Evolutionary conservation across 64 coral and sea anemone species (phyloP).

Genomic region (Dendrophyllia cribrosa): DNA sequence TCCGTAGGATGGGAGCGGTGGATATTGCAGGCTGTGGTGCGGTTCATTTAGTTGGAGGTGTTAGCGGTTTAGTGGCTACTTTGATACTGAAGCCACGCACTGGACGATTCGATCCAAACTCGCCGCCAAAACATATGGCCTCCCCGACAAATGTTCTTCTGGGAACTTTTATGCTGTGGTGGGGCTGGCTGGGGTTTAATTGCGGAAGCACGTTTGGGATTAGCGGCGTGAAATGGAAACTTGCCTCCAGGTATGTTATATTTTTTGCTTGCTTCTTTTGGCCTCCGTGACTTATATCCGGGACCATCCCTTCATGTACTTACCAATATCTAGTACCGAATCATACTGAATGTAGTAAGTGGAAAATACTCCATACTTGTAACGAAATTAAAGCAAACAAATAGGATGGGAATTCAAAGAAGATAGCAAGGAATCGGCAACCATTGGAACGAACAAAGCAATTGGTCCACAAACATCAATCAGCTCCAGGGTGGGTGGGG

Average conservation of each 20-base stretch:
- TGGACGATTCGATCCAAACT: conserved; percentile 46
- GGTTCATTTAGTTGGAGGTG: conserved; percentile 56
- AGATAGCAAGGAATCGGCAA: too few relatives aligned
- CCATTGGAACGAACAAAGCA: too few relatives aligned
- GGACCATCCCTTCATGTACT: too few relatives aligned
- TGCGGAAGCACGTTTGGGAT: conserved; percentile 91
- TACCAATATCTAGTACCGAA: too few relatives aligned
- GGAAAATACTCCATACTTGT: too few relatives aligned
- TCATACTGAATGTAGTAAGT: too few relatives aligned
- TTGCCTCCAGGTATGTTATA: conserved; percentile 41
- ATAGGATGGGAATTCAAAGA: too few relatives aligned
- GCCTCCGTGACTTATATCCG: too few relatives aligned
- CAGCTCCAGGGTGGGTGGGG: too few relatives aligned
- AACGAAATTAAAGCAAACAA: too few relatives aligned
- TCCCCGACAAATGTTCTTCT: conserved; percentile 84
- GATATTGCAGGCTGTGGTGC: conserved; percentile 57
- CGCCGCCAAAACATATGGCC: conserved; percentile 31
- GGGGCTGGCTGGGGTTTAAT: conserved; percentile 89
- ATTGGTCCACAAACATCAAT: too few relatives aligned
- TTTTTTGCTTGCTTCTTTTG: neutral
- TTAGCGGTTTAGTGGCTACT: conserved; percentile 72
- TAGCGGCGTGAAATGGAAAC: conserved; percentile 66
- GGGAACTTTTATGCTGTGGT: conserved; percentile 90
- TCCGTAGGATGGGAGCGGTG: conserved; percentile 45
- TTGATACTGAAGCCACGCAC: conserved; percentile 77